Evolutionary conservation across 1,140 invertebrate species (phyloP).

Genomic region (Temnothorax nylanderi): DNA sequence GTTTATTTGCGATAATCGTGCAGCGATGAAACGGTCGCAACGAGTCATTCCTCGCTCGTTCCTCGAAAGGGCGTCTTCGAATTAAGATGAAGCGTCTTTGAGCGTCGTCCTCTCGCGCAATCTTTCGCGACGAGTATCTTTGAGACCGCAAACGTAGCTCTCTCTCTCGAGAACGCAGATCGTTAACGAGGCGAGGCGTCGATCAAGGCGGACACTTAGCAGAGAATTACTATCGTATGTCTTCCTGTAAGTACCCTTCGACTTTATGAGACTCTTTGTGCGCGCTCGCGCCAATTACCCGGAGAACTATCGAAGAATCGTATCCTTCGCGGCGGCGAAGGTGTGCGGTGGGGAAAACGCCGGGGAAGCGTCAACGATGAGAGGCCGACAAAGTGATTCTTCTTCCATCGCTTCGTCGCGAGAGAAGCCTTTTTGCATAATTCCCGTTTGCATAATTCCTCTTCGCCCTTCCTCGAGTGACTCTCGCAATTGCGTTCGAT

Average conservation of each 20-base stretch:
- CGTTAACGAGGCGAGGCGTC: slow-evolving; percentile 46
- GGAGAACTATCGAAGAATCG: slow-evolving; percentile 20
- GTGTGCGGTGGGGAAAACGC: neutral
- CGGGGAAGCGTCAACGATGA: neutral
- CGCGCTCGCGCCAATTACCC: slow-evolving; percentile 48
- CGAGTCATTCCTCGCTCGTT: slow-evolving; percentile 29
- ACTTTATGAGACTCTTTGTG: slow-evolving; percentile 70
- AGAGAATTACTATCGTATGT: slow-evolving; percentile 72
- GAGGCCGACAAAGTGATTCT: slow-evolving; percentile 17
- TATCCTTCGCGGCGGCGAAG: neutral
- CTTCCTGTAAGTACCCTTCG: slow-evolving; percentile 75
- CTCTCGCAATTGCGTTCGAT: slow-evolving; percentile 17
- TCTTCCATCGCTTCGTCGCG: neutral
- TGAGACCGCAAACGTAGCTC: slow-evolving; percentile 27
- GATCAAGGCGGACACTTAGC: slow-evolving; percentile 50
- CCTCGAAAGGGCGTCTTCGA: neutral
- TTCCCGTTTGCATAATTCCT: neutral
- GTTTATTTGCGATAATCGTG: slow-evolving; percentile 1
- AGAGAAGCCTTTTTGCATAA: slow-evolving; percentile 35
- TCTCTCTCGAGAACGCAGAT: slow-evolving; percentile 22
- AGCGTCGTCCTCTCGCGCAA: neutral
- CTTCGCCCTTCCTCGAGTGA: neutral
- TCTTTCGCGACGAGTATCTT: neutral
- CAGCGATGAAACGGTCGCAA: neutral
- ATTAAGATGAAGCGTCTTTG: slow-evolving; percentile 25